These are phyloP conservation scores for Malurus leucopterus DNA, from an alignment of 2,797 vertebrate genomes.

Conservation along the genomic window DNA sequence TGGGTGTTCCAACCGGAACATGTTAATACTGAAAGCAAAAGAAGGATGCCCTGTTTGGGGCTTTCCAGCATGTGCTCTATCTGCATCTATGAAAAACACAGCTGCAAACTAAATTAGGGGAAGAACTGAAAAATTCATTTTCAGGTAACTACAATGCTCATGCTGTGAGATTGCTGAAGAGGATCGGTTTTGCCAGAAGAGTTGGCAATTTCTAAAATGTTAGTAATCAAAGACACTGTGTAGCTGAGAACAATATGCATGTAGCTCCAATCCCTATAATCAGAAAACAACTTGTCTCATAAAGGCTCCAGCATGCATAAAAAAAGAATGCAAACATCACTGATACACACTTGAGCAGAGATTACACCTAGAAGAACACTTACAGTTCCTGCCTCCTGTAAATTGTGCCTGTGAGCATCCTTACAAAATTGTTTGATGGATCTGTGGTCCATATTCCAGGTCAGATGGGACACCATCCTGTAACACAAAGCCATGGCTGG, in stretches of 20 bases:
- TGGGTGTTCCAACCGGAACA: neutral
- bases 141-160: neutral
- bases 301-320: neutral
- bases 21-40: neutral
- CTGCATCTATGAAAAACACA: neutral
- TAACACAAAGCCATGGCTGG: neutral
- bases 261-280: neutral
- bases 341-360: neutral
- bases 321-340: neutral
- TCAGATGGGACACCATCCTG: conserved; percentile 43
- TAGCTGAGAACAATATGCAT: neutral
- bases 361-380: neutral
- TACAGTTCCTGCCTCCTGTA: neutral
- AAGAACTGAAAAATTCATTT: neutral
- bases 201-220: neutral
- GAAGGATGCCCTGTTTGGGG: neutral
- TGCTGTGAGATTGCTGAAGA: conserved; percentile 19
- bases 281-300: neutral
- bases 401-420: conserved; percentile 14
- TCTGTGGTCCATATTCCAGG: conserved; percentile 5
- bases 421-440: neutral
- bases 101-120: neutral
- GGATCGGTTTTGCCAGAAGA: neutral
- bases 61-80: neutral
- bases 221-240: conserved; percentile 11